Percentiles rank a stretch among this genome's conserved stretches.
Evolutionary conservation across 2,113 vertebrate species (phyloP).

Genomic region (Okapia johnstoni): DNA sequence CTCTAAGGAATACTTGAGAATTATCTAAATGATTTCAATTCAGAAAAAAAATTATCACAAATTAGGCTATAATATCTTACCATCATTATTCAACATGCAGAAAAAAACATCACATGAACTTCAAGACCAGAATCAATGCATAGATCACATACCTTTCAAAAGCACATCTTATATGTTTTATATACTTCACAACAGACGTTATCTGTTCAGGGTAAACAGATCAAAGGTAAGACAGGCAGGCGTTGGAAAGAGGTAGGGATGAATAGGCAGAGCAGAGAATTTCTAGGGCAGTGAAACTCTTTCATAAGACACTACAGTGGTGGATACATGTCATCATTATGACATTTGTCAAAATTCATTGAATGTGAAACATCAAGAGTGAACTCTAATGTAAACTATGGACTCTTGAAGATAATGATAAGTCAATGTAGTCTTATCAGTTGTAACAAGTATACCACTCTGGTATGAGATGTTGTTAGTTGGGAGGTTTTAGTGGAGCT

Average conservation of each 20-base stretch:
- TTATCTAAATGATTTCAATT: constrained; percentile 60
- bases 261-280: not conserved
- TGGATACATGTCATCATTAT: not conserved
- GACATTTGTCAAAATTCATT: not conserved
- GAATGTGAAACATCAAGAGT: not conserved
- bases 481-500: not conserved
- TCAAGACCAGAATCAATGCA: not conserved
- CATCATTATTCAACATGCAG: not conserved
- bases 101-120: not conserved
- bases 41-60: constrained; percentile 69
- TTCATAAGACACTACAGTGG: not conserved
- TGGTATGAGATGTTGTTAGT: not conserved
- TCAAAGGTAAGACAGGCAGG: not conserved
- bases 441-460: not conserved
- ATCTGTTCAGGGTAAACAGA: not conserved
- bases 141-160: not conserved
- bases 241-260: not conserved
- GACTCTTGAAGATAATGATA: not conserved
- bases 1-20: constrained; percentile 71
- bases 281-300: not conserved
- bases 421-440: not conserved
- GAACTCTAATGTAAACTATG: not conserved
- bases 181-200: not conserved
- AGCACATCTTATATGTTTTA: not conserved
- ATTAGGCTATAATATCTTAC: constrained; percentile 55